These are phyloP conservation scores for Lynx canadensis DNA, from an alignment of 2,113 vertebrate species.

Conservation along the genomic window DNA sequence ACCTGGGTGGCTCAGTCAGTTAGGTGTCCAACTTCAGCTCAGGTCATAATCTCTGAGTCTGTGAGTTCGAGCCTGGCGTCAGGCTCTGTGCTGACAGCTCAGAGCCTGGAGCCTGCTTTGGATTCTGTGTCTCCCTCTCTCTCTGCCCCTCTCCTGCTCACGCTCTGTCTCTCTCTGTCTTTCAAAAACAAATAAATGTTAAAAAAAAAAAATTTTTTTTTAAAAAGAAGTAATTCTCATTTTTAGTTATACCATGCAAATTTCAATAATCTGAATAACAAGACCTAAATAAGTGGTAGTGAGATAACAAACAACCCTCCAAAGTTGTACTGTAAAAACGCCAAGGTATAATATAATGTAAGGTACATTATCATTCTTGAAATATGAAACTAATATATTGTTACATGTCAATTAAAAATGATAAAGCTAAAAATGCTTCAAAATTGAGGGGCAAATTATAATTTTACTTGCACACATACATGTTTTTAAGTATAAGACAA, in stretches of 20 bases:
- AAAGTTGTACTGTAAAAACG: conserved; percentile 43
- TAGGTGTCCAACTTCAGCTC: no score
- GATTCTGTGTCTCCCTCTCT: no score
- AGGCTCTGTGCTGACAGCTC: no score
- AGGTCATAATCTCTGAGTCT: no score
- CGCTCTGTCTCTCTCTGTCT: no score
- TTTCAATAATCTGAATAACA: conserved; percentile 13
- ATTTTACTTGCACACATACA: neutral
- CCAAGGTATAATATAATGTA: neutral
- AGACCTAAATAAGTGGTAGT: neutral
- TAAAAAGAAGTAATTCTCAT: neutral
- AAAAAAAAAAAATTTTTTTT: no score
- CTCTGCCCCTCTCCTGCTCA: no score
- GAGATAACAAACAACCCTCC: neutral
- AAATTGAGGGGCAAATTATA: neutral
- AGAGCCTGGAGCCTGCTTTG: no score
- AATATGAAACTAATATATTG: neutral
- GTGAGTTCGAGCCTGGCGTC: no score
- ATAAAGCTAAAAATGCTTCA: neutral
- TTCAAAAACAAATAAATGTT: no score
- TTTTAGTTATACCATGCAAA: neutral
- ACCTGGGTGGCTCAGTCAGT: no score
- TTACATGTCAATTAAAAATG: neutral
- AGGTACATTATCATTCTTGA: neutral
- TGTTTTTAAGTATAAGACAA: neutral